Evolutionary conservation across 92 coral and sea anemone genomes (phyloP), one percentile per base, ranked within the genome.

Genomic region (Scolanthus callimorphus): DNA sequence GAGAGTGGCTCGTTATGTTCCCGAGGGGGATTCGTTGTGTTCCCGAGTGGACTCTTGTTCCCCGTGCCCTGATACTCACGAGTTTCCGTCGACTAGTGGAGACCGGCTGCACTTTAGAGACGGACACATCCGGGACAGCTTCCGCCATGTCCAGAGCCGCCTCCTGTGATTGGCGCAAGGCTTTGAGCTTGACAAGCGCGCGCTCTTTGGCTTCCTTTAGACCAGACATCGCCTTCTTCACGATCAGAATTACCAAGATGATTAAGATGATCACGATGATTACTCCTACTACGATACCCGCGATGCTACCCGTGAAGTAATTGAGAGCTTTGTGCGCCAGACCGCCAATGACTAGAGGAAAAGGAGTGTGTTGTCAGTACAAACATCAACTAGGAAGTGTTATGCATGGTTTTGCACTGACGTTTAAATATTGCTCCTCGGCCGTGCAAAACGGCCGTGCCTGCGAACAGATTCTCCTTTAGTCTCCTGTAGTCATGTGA

Each of bases 51-150:
- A n/a, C n/a, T n/a, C n/a, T n/a, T n/a, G n/a, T n/a, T n/a, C n/a
- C n/a, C n/a, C n/a, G n/a, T n/a, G n/a, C n/a, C n/a, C n/a, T n/a
- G n/a, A n/a, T 6, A 62, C 80, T 80, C 68, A 87, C 95, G 75
- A 87, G 63, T 68, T 72, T 73, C 63, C 69, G 77, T 51, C 65
- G 77, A 43, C 68, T 53, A 10, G 52, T 67, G 0, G 88, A 65
- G 12, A 70, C 84, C 25, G 95, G 90, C 37, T 87, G 95, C 8
- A 83, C 95, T 20, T 81, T 52, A 12, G 82, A 63, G 4, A 87
- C 76, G 61, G 74, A 78, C 47, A 83, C 43, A 31, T 82, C 86
- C 45, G 85, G 90, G n/a, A 85, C 61, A 10, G 95, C 90, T 22
- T 82, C 77, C 11, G 72, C 71, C 65, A 82, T 30, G 17, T 87